Evolutionary conservation across 2,113 vertebrate genomes (phyloP), one percentile per base, ranked within the genome.

Genomic region (Stegastes partitus): DNA sequence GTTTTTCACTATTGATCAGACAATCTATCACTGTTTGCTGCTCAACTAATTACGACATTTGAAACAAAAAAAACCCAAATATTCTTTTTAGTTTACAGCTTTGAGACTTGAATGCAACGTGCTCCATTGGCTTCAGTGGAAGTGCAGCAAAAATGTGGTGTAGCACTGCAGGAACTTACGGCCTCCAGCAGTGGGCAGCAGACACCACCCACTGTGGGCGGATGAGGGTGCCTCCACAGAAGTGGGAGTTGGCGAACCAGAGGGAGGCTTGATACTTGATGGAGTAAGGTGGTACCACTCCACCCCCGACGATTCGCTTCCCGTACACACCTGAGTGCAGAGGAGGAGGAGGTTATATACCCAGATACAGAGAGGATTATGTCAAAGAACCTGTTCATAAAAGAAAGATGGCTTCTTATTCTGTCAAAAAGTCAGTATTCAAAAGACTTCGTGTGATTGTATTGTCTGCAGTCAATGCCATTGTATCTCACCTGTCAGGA

Each of bases 181-280:
- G 89, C 61, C 91, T 95, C 91, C 93, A 94, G 89, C 95, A 95
- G 91, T 95, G 94, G 87, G 94, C 95, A 74, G 95, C 95, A 92
- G 93, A 91, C 53, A 93, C 88, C 83, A 95, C 93, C 95, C 94
- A 95, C 84, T 93, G 92, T 0, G 66, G 66, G 53, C 86, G 83
- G 42, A 95, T 74, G 53, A 95, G 92, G 9, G 93, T 93, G 14
- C 93, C 95, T 25, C 93, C 94, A 73, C 94, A 96, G 87, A 93
- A 94, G 86, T 93, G 95, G 4, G 64, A 14, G 10, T 73, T 79
- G 28, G 65, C 54, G 79, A 84, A 94, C 26, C 63, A 81, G 2
- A 95, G 61, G 9, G 94, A 94, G 23, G 88, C 95, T 68, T 95
- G 94, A 63, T 91, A 94, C 25, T 78, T 89, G 44, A 95, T 91